These are phyloP conservation scores for Myotis davidii DNA, from an alignment of 2,113 vertebrate species.

Conservation along the genomic window DNA sequence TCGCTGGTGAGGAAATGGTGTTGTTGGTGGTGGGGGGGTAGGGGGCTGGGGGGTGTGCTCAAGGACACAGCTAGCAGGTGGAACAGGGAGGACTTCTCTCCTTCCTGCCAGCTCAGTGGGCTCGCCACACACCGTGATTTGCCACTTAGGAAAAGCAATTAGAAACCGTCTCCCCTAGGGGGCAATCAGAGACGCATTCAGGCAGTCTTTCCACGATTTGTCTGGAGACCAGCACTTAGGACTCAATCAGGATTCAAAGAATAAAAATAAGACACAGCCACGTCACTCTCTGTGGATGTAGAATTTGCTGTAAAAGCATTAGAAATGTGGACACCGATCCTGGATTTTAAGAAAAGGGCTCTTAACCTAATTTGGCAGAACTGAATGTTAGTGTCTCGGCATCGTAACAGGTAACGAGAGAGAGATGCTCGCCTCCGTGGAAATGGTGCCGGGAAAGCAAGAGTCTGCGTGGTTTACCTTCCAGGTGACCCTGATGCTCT, in stretches of 20 bases:
- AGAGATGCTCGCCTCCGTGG: accelerated
- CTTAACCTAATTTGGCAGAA: background rate
- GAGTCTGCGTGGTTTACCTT: conserved; percentile 88
- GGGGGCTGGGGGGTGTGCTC: accelerated
- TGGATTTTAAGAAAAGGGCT: background rate
- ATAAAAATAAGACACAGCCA: background rate
- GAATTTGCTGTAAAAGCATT: background rate
- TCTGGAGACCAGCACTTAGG: background rate
- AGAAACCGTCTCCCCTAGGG: background rate
- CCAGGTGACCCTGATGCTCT: conserved; percentile 98
- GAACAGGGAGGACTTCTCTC: background rate
- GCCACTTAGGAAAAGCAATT: background rate
- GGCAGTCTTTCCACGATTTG: accelerated
- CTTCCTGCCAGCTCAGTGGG: accelerated
- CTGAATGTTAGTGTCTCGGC: background rate
- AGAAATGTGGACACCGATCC: background rate
- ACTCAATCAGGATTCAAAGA: background rate
- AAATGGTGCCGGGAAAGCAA: background rate
- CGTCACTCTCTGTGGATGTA: background rate
- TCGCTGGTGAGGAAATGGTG: accelerated
- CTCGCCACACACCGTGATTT: accelerated
- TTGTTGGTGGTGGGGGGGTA: no score
- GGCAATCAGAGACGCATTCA: accelerated
- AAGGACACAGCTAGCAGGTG: accelerated
- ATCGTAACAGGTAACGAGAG: background rate